Evolutionary conservation across 2,888 invertebrate genomes (phyloP).

Genomic region (Callyntrura sp.): DNA sequence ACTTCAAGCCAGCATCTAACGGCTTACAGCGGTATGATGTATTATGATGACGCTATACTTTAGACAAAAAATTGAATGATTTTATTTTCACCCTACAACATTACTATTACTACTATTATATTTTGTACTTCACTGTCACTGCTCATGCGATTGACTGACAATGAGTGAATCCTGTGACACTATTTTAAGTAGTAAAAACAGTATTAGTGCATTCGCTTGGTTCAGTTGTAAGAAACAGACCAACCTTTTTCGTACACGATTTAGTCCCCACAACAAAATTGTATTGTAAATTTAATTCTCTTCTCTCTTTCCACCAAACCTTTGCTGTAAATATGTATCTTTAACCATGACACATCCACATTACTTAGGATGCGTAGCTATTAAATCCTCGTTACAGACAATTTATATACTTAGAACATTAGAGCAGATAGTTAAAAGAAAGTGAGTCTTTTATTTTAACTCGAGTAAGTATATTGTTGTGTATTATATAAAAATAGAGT

Average conservation of each 20-base stretch:
- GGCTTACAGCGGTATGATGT: slow-evolving; percentile 30
- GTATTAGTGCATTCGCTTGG: slow-evolving; percentile 53
- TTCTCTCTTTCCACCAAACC: slow-evolving; percentile 39
- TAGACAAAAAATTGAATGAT: slow-evolving; percentile 18
- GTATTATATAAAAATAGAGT: neutral
- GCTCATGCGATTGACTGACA: slow-evolving; percentile 60
- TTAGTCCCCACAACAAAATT: neutral
- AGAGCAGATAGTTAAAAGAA: neutral
- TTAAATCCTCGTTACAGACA: neutral
- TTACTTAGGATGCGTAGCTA: slow-evolving; percentile 59
- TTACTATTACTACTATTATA: slow-evolving; percentile 4
- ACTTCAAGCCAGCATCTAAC: slow-evolving; percentile 35
- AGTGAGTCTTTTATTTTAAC: neutral
- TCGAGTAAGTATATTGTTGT: neutral
- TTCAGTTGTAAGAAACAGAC: slow-evolving; percentile 6
- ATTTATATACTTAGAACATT: neutral
- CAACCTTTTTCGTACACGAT: slow-evolving; percentile 23
- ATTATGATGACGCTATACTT: slow-evolving; percentile 17
- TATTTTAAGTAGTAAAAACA: slow-evolving; percentile 38
- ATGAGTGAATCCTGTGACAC: slow-evolving; percentile 56
- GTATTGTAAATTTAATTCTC: no score
- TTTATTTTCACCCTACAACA: slow-evolving; percentile 37
- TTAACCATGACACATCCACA: slow-evolving; percentile 35
- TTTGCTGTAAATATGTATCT: slow-evolving; percentile 33
- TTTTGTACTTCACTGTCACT: slow-evolving; percentile 49